Percentiles rank a stretch among this genome's conserved stretches.
These are phyloP conservation scores for Andrena hattorfiana DNA, from an alignment of 2,888 invertebrate genomes.

Conservation along the genomic window DNA sequence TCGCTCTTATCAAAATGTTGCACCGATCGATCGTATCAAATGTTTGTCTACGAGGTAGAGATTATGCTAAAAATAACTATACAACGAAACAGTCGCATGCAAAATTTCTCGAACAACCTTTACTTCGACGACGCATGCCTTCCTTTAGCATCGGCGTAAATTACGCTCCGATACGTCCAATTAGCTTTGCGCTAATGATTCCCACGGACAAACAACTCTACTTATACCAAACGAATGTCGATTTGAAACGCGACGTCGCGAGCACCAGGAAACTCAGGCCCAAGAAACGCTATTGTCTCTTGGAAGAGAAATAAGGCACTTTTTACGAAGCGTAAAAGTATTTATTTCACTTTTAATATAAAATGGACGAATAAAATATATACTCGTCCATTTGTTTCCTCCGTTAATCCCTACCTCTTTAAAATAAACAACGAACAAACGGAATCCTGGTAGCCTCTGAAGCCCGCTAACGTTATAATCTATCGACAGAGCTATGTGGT, in stretches of 20 bases:
- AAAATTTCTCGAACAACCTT: neutral
- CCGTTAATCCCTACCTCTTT: too few species aligned
- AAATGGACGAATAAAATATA: conserved; percentile 27
- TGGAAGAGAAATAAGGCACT: conserved; percentile 28
- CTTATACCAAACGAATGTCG: neutral
- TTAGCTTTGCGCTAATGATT: neutral
- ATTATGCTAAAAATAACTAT: conserved; percentile 21
- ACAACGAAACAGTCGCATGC: conserved; percentile 22
- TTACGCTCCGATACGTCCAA: neutral
- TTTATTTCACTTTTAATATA: conserved; percentile 47
- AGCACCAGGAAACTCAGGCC: neutral
- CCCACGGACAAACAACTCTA: neutral
- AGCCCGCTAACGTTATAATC: neutral
- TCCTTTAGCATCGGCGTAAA: conserved; percentile 6
- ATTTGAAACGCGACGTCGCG: neutral
- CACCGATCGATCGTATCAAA: conserved; percentile 29
- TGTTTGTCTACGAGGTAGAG: conserved; percentile 31
- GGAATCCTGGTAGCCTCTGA: neutral
- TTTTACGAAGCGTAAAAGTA: conserved; percentile 29
- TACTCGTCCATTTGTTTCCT: conserved; percentile 15
- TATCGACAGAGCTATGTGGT: too few species aligned
- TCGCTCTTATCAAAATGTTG: conserved; percentile 49
- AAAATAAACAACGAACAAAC: conserved; percentile 15
- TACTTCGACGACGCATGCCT: neutral
- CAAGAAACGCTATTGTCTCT: neutral